Evolutionary conservation across 1,140 invertebrate species (phyloP), one percentile per base, ranked within the genome.

Genomic region (Eubasilissa regina): DNA sequence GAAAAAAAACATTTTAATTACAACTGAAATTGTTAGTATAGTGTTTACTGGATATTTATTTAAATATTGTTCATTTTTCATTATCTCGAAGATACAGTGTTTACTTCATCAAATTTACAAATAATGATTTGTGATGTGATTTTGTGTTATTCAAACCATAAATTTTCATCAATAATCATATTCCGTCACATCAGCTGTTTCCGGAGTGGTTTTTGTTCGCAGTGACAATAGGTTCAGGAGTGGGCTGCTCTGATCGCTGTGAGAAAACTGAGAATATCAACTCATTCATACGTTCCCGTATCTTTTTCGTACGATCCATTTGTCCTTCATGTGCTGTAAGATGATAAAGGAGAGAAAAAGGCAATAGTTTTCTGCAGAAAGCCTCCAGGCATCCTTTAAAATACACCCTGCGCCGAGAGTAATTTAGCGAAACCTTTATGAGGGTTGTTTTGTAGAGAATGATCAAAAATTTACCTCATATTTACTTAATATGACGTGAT

Each of bases 271-370:
- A 15, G 60, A 25, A 66, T 76, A 80, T 80, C 79, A 62, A 44
- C 51, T 76, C 74, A 76, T 70, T 77, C 64, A 70, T 76, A 70
- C 53, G 60, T 70, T 47, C 74, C 62, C 72, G 58, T 72, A 72
- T 80, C 79, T 80, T 62, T 51, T 75, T 44, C 78, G 66, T 68
- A 79, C 60, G 66, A 75, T 64, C 78, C 78, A 80, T 80, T 80
- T 74, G 66, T 72, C 70, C 62, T 75, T 75, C 10, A 45, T 17
- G 15, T 72, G 72, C 78, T 79, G 47, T 44, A 21, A 53, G 72
- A 77, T 53, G 51, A 80, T 48, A 80, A 76, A 80, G 25, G 79
- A 53, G 45, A 19, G 62, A 74, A 77, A 77, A 77, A 77, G 48
- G 79, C 74, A 80, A 80, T 80, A 76, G 79, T 60, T 47, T 44